Evolutionary conservation across 1,140 invertebrate genomes (phyloP).

Genomic region (Penaeus japonicus): DNA sequence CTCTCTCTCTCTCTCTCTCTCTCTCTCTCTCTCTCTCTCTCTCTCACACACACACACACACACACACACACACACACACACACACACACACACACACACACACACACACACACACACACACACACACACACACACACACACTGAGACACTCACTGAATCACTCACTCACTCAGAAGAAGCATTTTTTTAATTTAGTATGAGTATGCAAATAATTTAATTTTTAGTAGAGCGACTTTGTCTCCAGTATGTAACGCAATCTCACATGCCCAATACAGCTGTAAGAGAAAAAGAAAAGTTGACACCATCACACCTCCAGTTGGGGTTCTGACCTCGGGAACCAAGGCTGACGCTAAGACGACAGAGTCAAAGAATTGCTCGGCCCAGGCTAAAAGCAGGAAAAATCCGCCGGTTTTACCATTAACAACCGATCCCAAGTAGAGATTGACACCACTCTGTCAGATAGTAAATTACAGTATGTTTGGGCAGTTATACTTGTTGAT

Average conservation of each 20-base stretch:
- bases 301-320: background rate
- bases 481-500: no score
- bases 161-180: no score
- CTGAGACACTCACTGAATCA: no score
- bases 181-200: no score
- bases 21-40: background rate
- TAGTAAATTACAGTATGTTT: no score
- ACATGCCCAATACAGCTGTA: slow-evolving; percentile 14
- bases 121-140: no score
- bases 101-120: no score
- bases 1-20: background rate
- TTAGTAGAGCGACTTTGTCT: no score
- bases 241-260: background rate
- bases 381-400: background rate
- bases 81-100: no score
- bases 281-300: slow-evolving; percentile 20
- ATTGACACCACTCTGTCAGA: no score
- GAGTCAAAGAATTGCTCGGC: background rate
- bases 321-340: background rate
- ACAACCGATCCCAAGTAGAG: background rate
- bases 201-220: no score
- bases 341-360: background rate
- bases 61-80: no score
- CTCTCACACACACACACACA: background rate
- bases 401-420: background rate